Conservation (phyloP, 2,888 invertebrate species). For the Hydriomena furcata region DNA sequence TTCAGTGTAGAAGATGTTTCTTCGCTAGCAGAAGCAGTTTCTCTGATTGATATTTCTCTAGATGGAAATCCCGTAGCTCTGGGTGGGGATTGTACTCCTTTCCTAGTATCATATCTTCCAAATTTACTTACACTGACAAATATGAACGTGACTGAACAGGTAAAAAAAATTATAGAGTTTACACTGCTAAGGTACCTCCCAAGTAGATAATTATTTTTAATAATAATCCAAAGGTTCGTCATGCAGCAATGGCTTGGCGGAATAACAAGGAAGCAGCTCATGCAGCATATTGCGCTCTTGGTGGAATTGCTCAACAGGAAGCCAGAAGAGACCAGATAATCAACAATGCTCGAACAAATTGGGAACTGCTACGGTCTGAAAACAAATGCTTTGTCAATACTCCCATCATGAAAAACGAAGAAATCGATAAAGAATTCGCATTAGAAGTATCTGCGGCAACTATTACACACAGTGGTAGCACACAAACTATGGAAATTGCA, state of each 20-base stretch:
- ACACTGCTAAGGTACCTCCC: too few species aligned
- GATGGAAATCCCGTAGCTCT: conserved; percentile 93
- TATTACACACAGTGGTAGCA: conserved; percentile 44
- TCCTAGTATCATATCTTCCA: conserved; percentile 91
- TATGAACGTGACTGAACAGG: conserved; percentile 91
- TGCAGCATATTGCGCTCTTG: conserved; percentile 85
- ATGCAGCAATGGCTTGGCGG: conserved; percentile 91
- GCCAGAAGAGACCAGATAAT: conserved; percentile 92
- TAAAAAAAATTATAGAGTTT: too few species aligned
- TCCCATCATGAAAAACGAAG: conserved; percentile 57
- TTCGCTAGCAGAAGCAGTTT: conserved; percentile 89
- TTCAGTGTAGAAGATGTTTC: conserved; percentile 93
- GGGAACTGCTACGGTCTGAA: conserved; percentile 89
- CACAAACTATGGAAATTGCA: conserved; percentile 54
- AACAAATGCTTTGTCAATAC: conserved; percentile 81
- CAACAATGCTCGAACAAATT: conserved; percentile 93
- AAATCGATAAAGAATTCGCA: conserved; percentile 60
- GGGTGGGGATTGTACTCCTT: conserved; percentile 92
- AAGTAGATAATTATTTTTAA: background rate
- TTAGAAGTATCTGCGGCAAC: conserved; percentile 49
- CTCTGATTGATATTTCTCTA: conserved; percentile 92
- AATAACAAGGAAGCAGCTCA: conserved; percentile 89
- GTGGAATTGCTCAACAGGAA: conserved; percentile 79
- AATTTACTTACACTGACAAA: conserved; percentile 88
- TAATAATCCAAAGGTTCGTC: conserved; percentile 78